Percentiles rank a stretch among this genome's conserved stretches.
phyloP scores from a whole-genome alignment of 2,113 vertebrate species.

The Pteropus alecto region DNA sequence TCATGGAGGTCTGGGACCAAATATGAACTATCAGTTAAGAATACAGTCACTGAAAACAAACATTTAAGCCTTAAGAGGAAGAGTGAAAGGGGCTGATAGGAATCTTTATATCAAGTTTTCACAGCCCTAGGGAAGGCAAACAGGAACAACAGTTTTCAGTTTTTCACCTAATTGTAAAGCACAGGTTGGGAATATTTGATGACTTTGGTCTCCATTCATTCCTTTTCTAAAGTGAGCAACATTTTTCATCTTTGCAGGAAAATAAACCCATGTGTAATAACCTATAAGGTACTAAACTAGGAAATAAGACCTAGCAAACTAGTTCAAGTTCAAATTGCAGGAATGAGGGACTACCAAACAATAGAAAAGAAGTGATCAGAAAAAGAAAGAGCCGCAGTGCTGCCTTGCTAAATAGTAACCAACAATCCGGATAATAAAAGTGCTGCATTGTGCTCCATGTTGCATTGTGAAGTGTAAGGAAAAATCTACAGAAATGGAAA shows the following conservation, averaged over 20 bases:
- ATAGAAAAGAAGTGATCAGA: not conserved
- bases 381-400: not conserved
- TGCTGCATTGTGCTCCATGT: not conserved
- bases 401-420: not conserved
- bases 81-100: not conserved
- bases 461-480: not conserved
- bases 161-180: constrained; percentile 39
- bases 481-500: not conserved
- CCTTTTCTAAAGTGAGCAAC: not conserved
- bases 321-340: not conserved
- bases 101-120: constrained; percentile 17
- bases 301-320: not conserved
- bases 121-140: constrained; percentile 27
- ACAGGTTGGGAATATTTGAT: not conserved
- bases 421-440: constrained; percentile 4
- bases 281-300: not conserved
- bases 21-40: constrained; percentile 60
- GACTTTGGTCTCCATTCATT: constrained; percentile 18
- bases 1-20: constrained; percentile 32
- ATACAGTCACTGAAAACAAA: constrained; percentile 34
- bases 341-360: not conserved
- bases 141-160: not conserved
- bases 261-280: not conserved
- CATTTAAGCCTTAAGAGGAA: not conserved
- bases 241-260: constrained; percentile 41